These are phyloP conservation scores for Berghia stephanieae DNA, from an alignment of 1,140 invertebrate species.

Conservation along the genomic window DNA sequence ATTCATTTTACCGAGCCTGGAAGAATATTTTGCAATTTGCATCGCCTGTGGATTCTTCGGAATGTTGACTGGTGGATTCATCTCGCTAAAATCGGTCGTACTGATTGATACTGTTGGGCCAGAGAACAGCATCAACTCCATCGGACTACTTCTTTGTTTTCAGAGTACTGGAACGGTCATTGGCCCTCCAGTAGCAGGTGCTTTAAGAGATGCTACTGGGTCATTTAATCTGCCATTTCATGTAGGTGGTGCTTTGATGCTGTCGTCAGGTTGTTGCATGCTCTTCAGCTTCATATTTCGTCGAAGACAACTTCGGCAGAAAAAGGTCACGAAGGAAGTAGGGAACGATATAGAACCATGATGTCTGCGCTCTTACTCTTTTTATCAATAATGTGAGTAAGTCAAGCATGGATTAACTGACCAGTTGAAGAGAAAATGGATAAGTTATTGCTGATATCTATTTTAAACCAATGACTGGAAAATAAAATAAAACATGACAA, in stretches of 20 bases:
- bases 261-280: slow-evolving; percentile 40
- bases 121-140: slow-evolving; percentile 90
- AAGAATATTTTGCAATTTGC: slow-evolving; percentile 36
- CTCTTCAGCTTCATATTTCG: slow-evolving; percentile 33
- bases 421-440: no score
- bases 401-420: no score
- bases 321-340: no score
- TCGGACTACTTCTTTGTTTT: slow-evolving; percentile 90
- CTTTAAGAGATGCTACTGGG: slow-evolving; percentile 42
- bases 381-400: no score
- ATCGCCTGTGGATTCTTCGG: slow-evolving; percentile 46
- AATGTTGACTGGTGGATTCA: slow-evolving; percentile 63
- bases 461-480: no score
- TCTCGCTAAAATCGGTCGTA: slow-evolving; percentile 91
- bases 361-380: no score
- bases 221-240: slow-evolving; percentile 46
- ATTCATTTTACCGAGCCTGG: slow-evolving; percentile 41
- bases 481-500: no score
- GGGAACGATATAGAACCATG: no score
- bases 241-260: slow-evolving; percentile 39
- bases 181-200: slow-evolving; percentile 84
- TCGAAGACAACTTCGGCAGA: background rate
- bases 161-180: slow-evolving; percentile 89
- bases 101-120: slow-evolving; percentile 90
- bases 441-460: no score